Base-by-base conservation (phyloP, 1,140 invertebrate species). In the Cherax destructor region DNA sequence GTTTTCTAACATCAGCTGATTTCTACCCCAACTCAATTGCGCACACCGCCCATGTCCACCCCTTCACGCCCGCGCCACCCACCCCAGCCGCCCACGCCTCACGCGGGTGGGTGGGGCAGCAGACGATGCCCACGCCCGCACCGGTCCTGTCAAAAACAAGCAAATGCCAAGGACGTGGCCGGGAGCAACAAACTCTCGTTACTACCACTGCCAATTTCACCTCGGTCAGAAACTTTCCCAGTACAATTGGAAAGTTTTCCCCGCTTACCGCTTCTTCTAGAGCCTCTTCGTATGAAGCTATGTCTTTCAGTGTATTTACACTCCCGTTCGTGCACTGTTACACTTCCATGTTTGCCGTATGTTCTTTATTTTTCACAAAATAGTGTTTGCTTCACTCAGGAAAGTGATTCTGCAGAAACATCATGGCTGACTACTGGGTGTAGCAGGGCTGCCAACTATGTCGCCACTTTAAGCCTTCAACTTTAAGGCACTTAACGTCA, bases 361-460 rank as follows among this genome's bases (percentile, higher is more conserved):
- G 47, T 79, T 79, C n/a, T 6, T 50, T 30, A 52, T 79, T 85
- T 85, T 85, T 69, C 83, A 79, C 16, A 79, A 85, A 77, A 77
- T 30, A 69, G 69, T 80, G 77, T 91, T 91, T 91, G 83, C 59
- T 85, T 79, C 89, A 91, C 83, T 41, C 69, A 69, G 89, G 83
- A 83, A 91, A 91, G 89, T 86, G 89, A 86, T 59, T 91, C 89
- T 86, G 83, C 61, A 80, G 89, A 79, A 85, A 47, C 89, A 91
- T 91, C 89, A 91, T 91, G 89, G 89, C 89, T 91, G 89, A 91
- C 89, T 91, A 80, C 65, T 79, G 83, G 89, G 83, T 91, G 72
- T 91, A 79, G n/a, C 89, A 91, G 83, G 59, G 72, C 24, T 85
- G 56, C 89, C 89, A 91, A 91, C 89, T 69, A 30, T 4, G 21